These are phyloP conservation scores for Meloidogyne exigua DNA, from an alignment of 1,140 invertebrate species.

Conservation along the genomic window DNA sequence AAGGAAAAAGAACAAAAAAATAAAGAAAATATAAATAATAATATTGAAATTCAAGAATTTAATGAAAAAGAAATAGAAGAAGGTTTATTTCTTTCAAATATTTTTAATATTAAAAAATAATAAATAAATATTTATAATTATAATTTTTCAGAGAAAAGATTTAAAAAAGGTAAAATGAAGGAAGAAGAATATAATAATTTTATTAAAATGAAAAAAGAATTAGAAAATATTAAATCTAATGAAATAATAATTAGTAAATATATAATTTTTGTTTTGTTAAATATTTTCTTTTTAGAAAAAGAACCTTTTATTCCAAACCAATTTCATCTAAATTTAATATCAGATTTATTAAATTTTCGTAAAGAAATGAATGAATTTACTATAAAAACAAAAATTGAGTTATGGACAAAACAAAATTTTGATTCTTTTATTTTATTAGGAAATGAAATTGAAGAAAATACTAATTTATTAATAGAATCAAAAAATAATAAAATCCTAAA, in stretches of 20 bases:
- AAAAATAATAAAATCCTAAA: not conserved
- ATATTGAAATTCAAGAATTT: not conserved
- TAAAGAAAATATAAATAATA: not conserved
- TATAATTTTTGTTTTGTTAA: not conserved
- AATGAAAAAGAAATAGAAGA: not conserved
- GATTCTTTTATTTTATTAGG: not conserved
- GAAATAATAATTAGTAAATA: not conserved
- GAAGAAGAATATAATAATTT: not conserved
- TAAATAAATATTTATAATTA: no score
- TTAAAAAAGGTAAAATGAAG: not conserved
- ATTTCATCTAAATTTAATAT: not conserved
- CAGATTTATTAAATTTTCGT: slow-evolving; percentile 1
- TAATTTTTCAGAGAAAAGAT: not conserved
- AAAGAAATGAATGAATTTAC: not conserved
- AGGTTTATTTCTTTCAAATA: no score
- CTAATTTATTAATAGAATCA: not conserved
- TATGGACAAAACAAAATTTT: not conserved
- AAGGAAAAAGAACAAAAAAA: not conserved
- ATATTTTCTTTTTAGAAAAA: not conserved
- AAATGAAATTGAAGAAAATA: not conserved
- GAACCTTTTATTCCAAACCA: not conserved
- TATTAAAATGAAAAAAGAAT: no score
- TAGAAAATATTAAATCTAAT: not conserved
- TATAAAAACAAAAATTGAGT: not conserved
- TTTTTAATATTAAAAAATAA: no score